Conservation (phyloP, 2,888 invertebrate genomes). For the Urechis unicinctus region DNA sequence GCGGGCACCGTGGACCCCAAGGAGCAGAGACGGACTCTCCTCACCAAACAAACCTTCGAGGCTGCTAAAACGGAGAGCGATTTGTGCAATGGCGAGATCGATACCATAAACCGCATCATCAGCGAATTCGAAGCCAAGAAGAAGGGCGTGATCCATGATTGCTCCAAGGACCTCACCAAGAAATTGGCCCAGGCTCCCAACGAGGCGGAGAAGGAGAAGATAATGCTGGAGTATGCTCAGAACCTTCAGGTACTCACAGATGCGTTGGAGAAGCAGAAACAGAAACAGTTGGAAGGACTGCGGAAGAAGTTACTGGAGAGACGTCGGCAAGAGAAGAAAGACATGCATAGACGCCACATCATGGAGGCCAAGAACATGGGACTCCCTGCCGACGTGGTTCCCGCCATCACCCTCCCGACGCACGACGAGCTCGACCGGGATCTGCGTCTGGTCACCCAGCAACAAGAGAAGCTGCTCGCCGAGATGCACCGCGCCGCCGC, state of each 20-base stretch:
- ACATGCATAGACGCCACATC: slow-evolving; percentile 33
- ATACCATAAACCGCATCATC: slow-evolving; percentile 30
- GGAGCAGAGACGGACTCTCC: slow-evolving; percentile 31
- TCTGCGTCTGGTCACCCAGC: slow-evolving; percentile 27
- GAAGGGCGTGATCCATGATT: slow-evolving; percentile 27
- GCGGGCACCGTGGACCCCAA: slow-evolving; percentile 17
- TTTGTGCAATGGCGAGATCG: slow-evolving; percentile 33
- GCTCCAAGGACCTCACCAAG: slow-evolving; percentile 26
- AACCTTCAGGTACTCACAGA: slow-evolving; percentile 35
- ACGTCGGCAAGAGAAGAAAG: slow-evolving; percentile 37
- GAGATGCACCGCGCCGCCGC: slow-evolving; percentile 23
- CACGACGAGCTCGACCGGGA: slow-evolving; percentile 35
- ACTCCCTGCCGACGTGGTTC: slow-evolving; percentile 34
- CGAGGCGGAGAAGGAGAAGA: slow-evolving; percentile 35
- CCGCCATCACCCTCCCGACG: slow-evolving; percentile 27
- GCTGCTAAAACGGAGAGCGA: slow-evolving; percentile 42
- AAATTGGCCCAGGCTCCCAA: slow-evolving; percentile 29
- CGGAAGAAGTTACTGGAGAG: slow-evolving; percentile 32
- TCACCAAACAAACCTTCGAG: slow-evolving; percentile 44
- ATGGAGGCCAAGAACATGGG: slow-evolving; percentile 35
- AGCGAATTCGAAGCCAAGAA: slow-evolving; percentile 37
- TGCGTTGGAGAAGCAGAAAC: slow-evolving; percentile 41
- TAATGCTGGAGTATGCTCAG: slow-evolving; percentile 35
- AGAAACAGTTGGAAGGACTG: slow-evolving; percentile 31
- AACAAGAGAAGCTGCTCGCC: slow-evolving; percentile 35